Base-by-base conservation (phyloP, 2,888 invertebrate genomes). In the Willowsia nigromaculata region DNA sequence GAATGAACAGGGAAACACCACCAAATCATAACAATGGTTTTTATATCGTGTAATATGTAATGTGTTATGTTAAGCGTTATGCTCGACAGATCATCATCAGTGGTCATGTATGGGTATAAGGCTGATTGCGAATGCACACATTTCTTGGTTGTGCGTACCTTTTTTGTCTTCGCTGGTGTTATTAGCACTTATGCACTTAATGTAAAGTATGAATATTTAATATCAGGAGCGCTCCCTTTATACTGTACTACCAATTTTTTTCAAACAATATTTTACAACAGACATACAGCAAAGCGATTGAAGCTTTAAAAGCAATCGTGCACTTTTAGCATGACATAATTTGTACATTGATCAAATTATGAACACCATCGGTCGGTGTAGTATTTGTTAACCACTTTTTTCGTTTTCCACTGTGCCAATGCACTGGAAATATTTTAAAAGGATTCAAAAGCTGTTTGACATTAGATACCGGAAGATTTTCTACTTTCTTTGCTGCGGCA, bases 1-100 rank as follows among this genome's bases (percentile, higher is more conserved):
- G 4, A 43, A 43, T 50, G 47, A 30, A 76, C 53, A 33, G 74
- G 74, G 43, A 74, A 74, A 43, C 74, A 74, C 47, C 4, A 56
- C 40, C 15, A 25, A n/a, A n/a, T 33, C 33, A 59, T 13, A 7
- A n/a, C 6, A 56, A 56, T 33, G 3, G 1, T n/a, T n/a, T n/a
- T n/a, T n/a, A 2, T 22, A 43, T 71, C 68, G 43, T 22, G 68
- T 40, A 18, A 37, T 65, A 65, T 15, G n/a, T n/a, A 40, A 71
- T 18, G 11, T 62, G 22, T 59, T 37, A 15, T 13, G 59, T 27
- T 59, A 30, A 4, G 68, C 43, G 68, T 71, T 43, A 27, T 74
- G 68, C 71, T 47, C 71, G 6, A 47, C 43, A 74, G 27, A 74
- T 47, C 25, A 15, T 22, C 71, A 71, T n/a, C n/a, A n/a, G n/a